These are phyloP conservation scores for Heteromormyrus szaboi DNA, from an alignment of 2,797 vertebrate species.

Conservation along the genomic window DNA sequence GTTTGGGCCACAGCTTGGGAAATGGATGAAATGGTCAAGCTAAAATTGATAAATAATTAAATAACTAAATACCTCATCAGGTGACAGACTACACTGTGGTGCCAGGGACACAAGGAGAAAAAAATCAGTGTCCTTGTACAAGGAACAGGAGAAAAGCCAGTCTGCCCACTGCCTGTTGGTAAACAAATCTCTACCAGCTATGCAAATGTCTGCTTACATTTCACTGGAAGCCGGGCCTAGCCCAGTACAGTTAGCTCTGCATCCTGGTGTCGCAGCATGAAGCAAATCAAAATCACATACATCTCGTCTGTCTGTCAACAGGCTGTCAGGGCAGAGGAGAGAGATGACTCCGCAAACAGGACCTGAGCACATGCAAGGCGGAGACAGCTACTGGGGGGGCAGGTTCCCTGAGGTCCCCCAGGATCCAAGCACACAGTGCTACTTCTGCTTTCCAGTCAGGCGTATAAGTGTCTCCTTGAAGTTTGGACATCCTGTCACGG, in stretches of 20 bases:
- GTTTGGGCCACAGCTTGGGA: neutral
- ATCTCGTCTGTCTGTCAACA: constrained; percentile 38
- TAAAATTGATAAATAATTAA: neutral
- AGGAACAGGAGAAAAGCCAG: constrained; percentile 23
- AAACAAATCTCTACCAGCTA: constrained; percentile 72
- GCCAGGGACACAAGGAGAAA: neutral
- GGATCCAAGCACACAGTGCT: neutral
- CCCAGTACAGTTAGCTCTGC: constrained; percentile 53
- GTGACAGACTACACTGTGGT: neutral
- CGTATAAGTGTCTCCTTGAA: constrained; percentile 9
- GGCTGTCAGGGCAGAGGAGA: constrained; percentile 26
- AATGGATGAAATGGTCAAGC: neutral
- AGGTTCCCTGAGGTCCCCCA: constrained; percentile 33
- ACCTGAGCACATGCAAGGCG: constrained; percentile 44
- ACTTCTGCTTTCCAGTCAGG: constrained; percentile 25
- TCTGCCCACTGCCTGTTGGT: constrained; percentile 43
- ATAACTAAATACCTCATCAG: neutral
- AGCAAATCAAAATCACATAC: constrained; percentile 63
- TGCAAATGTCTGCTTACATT: constrained; percentile 63
- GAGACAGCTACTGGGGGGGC: constrained; percentile 33
- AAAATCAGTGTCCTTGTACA: constrained; percentile 59
- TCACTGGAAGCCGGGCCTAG: constrained; percentile 41
- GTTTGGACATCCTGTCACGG: neutral
- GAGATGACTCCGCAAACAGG: constrained; percentile 54
- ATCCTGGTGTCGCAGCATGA: constrained; percentile 40